Evolutionary conservation across 2,113 vertebrate genomes (phyloP).

Genomic region (Gymnobelideus leadbeateri): DNA sequence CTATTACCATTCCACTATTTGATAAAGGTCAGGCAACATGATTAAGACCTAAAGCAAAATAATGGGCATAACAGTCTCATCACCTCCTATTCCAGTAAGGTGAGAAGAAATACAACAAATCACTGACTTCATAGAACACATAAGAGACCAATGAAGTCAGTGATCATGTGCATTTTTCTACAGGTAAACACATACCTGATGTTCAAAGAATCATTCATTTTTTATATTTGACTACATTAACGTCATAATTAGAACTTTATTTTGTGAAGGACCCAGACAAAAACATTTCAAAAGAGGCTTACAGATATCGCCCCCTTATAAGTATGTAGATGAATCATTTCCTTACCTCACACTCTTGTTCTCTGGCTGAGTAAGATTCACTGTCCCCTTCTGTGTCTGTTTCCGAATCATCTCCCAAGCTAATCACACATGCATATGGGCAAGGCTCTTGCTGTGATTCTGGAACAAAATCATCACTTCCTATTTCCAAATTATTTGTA

Average conservation of each 20-base stretch:
- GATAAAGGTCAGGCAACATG: background rate
- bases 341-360: slow-evolving; percentile 93
- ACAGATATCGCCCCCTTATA: background rate
- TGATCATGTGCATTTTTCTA: background rate
- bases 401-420: slow-evolving; percentile 93
- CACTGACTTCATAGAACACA: too few relatives aligned
- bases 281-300: background rate
- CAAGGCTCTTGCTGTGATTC: slow-evolving; percentile 88
- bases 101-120: background rate
- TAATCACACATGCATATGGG: slow-evolving; percentile 90
- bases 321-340: background rate
- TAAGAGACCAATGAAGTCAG: background rate
- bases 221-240: background rate
- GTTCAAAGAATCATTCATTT: background rate
- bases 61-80: background rate
- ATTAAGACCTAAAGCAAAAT: background rate
- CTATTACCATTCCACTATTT: background rate
- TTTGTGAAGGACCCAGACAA: background rate
- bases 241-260: background rate
- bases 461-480: slow-evolving; percentile 78
- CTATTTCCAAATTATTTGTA: slow-evolving; percentile 82
- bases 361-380: slow-evolving; percentile 89
- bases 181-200: background rate
- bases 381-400: slow-evolving; percentile 94
- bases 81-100: background rate